Percentiles rank a stretch among this genome's conserved stretches.
Evolutionary conservation across 2,113 vertebrate species (phyloP).

Genomic region (Scomber colias): DNA sequence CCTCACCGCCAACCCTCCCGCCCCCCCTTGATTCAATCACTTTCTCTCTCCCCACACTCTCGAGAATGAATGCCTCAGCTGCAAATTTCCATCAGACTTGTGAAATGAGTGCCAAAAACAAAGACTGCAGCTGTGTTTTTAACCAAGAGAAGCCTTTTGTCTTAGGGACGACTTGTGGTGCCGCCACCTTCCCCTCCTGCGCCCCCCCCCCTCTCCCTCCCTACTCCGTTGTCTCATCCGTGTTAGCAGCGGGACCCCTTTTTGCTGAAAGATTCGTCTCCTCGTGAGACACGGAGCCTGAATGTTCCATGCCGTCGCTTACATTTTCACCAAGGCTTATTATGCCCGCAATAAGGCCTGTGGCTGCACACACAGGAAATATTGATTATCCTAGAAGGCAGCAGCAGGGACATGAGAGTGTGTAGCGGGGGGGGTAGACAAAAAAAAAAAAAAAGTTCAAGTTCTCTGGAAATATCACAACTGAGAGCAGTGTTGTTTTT

Average conservation of each 20-base stretch:
- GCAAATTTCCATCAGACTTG: constrained; percentile 72
- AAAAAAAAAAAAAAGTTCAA: constrained; percentile 8
- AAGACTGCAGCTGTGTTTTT: constrained; percentile 73
- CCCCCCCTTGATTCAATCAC: constrained; percentile 32
- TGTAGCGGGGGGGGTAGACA: constrained; percentile 2
- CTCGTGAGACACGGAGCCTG: constrained; percentile 31
- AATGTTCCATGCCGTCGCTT: constrained; percentile 34
- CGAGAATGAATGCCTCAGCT: constrained; percentile 72
- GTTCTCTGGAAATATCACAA: constrained; percentile 45
- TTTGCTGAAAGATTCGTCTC: constrained; percentile 50
- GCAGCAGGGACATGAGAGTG: constrained; percentile 21
- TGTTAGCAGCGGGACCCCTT: constrained; percentile 27
- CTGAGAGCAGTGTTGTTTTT: constrained; percentile 2
- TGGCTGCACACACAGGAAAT: constrained; percentile 55
- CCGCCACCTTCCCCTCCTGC: background rate
- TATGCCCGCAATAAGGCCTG: constrained; percentile 39
- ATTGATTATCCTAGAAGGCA: constrained; percentile 58
- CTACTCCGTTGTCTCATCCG: constrained; percentile 36
- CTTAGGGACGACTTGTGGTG: constrained; percentile 52
- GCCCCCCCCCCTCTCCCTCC: background rate
- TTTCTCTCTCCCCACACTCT: constrained; percentile 21
- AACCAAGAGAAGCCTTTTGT: constrained; percentile 65
- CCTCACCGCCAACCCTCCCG: background rate
- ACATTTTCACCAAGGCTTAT: constrained; percentile 51
- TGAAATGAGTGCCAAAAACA: constrained; percentile 70